Conservation (phyloP, 2,888 invertebrate species). For the Cheilosia scutellata region DNA sequence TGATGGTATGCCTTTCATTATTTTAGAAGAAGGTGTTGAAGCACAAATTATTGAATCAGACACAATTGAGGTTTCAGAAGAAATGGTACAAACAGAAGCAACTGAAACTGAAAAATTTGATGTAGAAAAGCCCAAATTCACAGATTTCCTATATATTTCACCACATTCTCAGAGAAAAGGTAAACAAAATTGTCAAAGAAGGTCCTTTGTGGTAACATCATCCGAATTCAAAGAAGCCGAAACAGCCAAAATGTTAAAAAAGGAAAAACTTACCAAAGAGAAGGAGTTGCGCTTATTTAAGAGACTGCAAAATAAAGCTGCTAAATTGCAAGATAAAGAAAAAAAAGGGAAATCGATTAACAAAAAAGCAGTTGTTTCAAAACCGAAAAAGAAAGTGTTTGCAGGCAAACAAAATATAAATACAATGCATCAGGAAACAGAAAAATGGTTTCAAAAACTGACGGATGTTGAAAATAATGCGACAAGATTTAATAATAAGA, state of each 20-base stretch:
- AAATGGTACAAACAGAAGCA: slow-evolving; percentile 7
- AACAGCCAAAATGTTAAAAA: no score
- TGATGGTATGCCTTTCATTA: slow-evolving; percentile 5
- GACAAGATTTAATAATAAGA: slow-evolving; percentile 12
- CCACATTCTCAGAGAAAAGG: no score
- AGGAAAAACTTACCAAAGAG: no score
- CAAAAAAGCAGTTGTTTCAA: slow-evolving; percentile 12
- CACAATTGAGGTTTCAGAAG: slow-evolving; percentile 6
- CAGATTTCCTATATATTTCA: no score
- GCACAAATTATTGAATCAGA: neutral
- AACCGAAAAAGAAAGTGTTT: slow-evolving; percentile 15
- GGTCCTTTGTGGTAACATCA: no score
- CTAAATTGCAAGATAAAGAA: slow-evolving; percentile 8
- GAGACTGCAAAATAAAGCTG: slow-evolving; percentile 13
- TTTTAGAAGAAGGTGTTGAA: slow-evolving; percentile 3
- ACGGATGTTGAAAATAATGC: slow-evolving; percentile 14
- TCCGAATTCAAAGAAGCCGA: no score
- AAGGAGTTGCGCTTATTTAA: slow-evolving; percentile 10
- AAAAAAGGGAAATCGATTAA: slow-evolving; percentile 6
- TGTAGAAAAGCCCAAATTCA: slow-evolving; percentile 2
- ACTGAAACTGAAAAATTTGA: slow-evolving; percentile 12
- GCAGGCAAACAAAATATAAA: neutral
- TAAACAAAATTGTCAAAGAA: no score
- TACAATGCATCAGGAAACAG: slow-evolving; percentile 5
- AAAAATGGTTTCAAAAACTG: slow-evolving; percentile 25